A percentile compares a stretch with the other conserved stretches of the same genome.
These are phyloP conservation scores for Magallana ariakensis DNA, from an alignment of 1,140 invertebrate species.

Conservation along the genomic window DNA sequence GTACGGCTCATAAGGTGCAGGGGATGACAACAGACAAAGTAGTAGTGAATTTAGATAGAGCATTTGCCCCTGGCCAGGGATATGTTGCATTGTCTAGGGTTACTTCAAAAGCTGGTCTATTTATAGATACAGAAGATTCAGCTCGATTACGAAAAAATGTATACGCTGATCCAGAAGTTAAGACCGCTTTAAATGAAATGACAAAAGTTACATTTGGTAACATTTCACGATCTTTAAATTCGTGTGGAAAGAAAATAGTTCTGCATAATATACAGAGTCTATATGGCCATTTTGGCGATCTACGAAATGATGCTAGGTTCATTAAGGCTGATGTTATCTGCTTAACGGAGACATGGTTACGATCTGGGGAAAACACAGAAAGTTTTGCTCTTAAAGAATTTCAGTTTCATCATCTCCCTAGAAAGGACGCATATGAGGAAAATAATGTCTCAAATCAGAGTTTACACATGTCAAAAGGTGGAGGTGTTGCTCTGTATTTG, in stretches of 20 bases:
- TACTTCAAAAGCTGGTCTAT: conserved; percentile 9
- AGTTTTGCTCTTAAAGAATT: background rate
- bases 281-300: background rate
- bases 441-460: background rate
- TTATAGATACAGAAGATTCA: background rate
- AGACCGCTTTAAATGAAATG: background rate
- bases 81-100: conserved; percentile 47
- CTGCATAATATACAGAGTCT: conserved; percentile 39
- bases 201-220: background rate
- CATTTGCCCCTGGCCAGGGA: conserved; percentile 33
- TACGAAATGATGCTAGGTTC: background rate
- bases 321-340: conserved; percentile 28
- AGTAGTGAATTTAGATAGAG: conserved; percentile 29
- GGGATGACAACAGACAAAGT: conserved; percentile 43
- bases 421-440: background rate
- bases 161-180: conserved; percentile 19
- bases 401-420: background rate
- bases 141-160: background rate
- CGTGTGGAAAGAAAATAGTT: no score
- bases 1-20: conserved; percentile 45
- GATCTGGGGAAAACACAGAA: background rate
- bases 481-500: background rate
- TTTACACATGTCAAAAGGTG: background rate
- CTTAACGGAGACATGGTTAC: conserved; percentile 46
- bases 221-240: background rate